Base-by-base conservation (phyloP, 2,113 vertebrate genomes). In the Aviceda subcristata region DNA sequence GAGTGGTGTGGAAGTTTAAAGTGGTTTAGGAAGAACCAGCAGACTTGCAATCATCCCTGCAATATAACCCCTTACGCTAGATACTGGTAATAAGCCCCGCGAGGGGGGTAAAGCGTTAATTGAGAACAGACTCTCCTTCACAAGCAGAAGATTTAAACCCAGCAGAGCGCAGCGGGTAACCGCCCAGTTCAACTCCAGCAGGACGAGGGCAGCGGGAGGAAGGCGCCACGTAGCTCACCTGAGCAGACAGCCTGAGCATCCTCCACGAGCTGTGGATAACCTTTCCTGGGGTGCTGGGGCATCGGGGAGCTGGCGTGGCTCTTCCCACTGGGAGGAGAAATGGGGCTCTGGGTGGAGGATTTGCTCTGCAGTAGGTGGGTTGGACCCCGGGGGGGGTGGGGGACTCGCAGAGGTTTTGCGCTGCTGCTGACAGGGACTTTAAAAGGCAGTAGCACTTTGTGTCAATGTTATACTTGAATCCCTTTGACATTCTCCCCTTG, bases 141-240 rank as follows among this genome's bases (percentile, higher is more conserved):
- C 53, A 51, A 45, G 63, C 9, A 7, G 32, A 29, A 2, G 1
- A 90, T 74, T 69, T 66, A 48, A 81, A 90, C 39, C 50, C 55
- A 53, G 50, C 64, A 92, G 36, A 22, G 62, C 36, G 39, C 75
- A 30, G 77, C 0, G 0, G 66, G 30, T 34, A 76, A 76, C 3
- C 10, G 18, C 51, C 38, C 30, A 55, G 20, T 12, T 77, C 43
- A 84, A 48, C 69, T 79, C 59, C 63, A 73, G 45, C 1, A 1
- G 39, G 59, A 30, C 24, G 45, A 84, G 19, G 57, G 63, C 59
- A 77, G 63, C 45, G 48, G 59, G 53, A 73, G 22, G 50, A 83
- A 73, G 1, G 2, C 0, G 1, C 34, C 3, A 0, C 7, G 0
- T 48, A 80, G 62, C 39, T 50, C 57, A 13, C 7, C 0, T n/a